Percentiles rank a stretch among this genome's conserved stretches.
Conservation (phyloP, 2,888 invertebrate species). For the Antheraea yamamai region DNA sequence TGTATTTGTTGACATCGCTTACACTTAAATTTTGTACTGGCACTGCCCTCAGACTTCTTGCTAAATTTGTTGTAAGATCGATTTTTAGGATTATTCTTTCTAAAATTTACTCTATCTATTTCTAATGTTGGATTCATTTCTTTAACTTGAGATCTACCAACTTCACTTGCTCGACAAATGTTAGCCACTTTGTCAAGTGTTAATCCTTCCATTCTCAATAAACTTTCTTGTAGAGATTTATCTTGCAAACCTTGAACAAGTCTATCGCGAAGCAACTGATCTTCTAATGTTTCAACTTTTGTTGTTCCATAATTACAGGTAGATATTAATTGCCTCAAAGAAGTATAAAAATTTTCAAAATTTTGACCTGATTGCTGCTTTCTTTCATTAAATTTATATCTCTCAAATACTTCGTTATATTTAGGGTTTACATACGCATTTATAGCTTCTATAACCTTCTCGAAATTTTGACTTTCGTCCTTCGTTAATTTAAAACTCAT, state of each 20-base stretch:
- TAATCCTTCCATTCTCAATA: neutral
- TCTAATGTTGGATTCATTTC: neutral
- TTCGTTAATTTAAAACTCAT: too few species aligned
- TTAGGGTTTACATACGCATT: neutral
- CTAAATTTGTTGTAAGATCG: too few species aligned
- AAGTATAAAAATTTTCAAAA: neutral
- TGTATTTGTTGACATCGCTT: neutral
- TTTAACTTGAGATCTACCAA: neutral
- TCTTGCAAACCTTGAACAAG: neutral
- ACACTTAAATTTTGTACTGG: neutral
- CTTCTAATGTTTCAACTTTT: neutral
- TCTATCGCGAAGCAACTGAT: neutral
- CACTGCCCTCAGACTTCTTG: neutral
- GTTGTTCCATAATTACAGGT: neutral
- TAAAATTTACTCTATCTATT: neutral
- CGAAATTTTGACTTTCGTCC: neutral
- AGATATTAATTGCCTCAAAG: neutral
- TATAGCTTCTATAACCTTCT: neutral
- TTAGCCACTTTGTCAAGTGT: neutral
- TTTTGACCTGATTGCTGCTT: neutral
- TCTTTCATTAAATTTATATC: neutral
- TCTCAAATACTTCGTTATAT: neutral
- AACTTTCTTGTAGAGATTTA: neutral
- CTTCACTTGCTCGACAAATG: neutral
- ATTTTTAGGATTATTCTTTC: too few species aligned